Conservation (phyloP, 2,113 vertebrate species). For the Cebus imitator region DNA sequence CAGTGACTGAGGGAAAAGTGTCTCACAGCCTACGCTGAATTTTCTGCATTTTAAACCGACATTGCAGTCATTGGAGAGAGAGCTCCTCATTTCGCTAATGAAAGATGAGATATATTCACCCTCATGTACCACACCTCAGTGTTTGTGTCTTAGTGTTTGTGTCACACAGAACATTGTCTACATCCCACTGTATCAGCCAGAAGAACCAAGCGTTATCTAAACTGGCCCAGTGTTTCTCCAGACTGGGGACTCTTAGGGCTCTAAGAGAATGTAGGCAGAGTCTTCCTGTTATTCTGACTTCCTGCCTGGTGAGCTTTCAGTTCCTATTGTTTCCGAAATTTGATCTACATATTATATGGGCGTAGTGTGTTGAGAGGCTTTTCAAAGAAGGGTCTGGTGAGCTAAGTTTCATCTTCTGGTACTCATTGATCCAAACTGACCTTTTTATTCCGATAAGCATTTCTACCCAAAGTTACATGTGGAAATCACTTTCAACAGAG, state of each 20-base stretch:
- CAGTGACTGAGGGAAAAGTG: background rate
- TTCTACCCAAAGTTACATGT: background rate
- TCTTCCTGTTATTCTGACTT: background rate
- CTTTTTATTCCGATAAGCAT: background rate
- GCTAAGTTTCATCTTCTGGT: slow-evolving; percentile 24
- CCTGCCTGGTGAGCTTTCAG: background rate
- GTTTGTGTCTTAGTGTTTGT: background rate
- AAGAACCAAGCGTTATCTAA: slow-evolving; percentile 25
- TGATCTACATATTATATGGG: background rate
- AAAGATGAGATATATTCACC: slow-evolving; percentile 4
- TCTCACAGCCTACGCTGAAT: background rate
- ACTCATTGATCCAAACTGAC: background rate
- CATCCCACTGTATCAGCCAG: background rate
- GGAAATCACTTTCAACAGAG: background rate
- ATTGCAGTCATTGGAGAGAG: background rate
- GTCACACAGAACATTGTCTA: background rate
- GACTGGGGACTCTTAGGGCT: background rate
- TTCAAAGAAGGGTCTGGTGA: slow-evolving; percentile 6
- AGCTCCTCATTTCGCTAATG: background rate
- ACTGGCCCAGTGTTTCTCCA: background rate
- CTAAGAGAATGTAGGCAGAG: background rate
- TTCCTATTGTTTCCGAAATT: slow-evolving; percentile 26
- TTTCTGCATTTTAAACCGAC: slow-evolving; percentile 39
- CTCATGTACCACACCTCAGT: background rate
- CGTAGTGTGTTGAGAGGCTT: background rate